Evolutionary conservation across 2,113 vertebrate genomes (phyloP).

Genomic region (Aldabrachelys gigantea): DNA sequence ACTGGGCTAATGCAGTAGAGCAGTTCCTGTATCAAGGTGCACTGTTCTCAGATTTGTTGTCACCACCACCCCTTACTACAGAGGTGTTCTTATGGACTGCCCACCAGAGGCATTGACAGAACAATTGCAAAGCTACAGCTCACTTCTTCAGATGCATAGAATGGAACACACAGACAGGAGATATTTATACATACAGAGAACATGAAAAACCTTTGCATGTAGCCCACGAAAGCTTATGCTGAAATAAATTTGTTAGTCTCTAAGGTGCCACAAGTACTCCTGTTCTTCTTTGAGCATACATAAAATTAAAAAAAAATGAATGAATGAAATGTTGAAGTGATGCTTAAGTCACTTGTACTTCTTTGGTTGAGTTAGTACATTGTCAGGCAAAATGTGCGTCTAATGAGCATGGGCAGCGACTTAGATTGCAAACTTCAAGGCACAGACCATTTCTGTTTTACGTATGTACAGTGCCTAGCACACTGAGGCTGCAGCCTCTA

Average conservation of each 20-base stretch:
- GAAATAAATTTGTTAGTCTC: too few relatives aligned
- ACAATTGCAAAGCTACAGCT: background rate
- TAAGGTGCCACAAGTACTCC: too few relatives aligned
- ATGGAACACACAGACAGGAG: too few relatives aligned
- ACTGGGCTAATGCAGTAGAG: background rate
- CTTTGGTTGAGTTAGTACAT: background rate
- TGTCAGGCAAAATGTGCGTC: background rate
- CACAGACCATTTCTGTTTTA: background rate
- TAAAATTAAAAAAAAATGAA: background rate
- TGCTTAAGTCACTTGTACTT: background rate
- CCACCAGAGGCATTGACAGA: background rate
- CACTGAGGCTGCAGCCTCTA: background rate
- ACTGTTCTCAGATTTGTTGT: background rate
- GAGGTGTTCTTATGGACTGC: background rate
- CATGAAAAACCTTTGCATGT: too few relatives aligned
- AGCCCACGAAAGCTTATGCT: too few relatives aligned
- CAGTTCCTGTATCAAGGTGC: rapidly evolving
- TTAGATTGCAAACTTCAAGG: background rate
- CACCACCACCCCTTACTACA: rapidly evolving
- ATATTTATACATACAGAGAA: too few relatives aligned
- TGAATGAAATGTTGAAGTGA: background rate
- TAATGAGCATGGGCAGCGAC: background rate
- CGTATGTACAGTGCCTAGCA: background rate
- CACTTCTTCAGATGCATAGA: too few relatives aligned
- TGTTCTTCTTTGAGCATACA: too few relatives aligned